phyloP scores from a whole-genome alignment of 2,797 vertebrate species.

The Bucorvus abyssinicus region DNA sequence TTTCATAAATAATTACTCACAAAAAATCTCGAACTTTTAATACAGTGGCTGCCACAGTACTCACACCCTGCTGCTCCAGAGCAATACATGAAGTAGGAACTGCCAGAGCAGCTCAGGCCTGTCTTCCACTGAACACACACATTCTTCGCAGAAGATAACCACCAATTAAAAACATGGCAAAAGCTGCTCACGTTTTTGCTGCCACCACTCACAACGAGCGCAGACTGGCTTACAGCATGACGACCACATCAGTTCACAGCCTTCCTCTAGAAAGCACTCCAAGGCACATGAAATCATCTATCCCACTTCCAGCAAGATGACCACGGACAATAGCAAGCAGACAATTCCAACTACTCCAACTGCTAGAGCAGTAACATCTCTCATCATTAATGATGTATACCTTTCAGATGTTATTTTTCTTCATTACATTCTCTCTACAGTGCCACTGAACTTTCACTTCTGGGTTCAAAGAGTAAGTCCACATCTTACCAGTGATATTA shows the following conservation, averaged over 20 bases:
- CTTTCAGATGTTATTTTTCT: not conserved
- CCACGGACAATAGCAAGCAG: not conserved
- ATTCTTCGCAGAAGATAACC: not conserved
- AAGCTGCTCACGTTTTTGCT: not conserved
- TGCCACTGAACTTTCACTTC: not conserved
- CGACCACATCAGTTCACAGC: not conserved
- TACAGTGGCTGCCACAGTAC: not conserved
- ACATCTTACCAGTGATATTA: not conserved
- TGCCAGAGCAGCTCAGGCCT: not conserved
- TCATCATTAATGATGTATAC: not conserved
- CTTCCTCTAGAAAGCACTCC: not conserved
- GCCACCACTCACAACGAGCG: not conserved
- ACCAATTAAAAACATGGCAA: not conserved
- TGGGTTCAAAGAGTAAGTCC: not conserved
- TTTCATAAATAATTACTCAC: constrained; percentile 36
- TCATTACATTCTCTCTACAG: not conserved
- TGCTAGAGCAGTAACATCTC: not conserved
- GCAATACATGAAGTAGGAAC: not conserved
- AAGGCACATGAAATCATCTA: not conserved
- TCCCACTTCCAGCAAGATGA: not conserved
- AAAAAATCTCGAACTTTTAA: constrained; percentile 12
- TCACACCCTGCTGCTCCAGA: not conserved
- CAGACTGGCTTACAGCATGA: not conserved
- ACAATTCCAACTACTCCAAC: not conserved
- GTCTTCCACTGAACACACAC: not conserved